These are phyloP conservation scores for Hydrotaea diabolus DNA, from an alignment of 2,888 invertebrate genomes.

Conservation along the genomic window DNA sequence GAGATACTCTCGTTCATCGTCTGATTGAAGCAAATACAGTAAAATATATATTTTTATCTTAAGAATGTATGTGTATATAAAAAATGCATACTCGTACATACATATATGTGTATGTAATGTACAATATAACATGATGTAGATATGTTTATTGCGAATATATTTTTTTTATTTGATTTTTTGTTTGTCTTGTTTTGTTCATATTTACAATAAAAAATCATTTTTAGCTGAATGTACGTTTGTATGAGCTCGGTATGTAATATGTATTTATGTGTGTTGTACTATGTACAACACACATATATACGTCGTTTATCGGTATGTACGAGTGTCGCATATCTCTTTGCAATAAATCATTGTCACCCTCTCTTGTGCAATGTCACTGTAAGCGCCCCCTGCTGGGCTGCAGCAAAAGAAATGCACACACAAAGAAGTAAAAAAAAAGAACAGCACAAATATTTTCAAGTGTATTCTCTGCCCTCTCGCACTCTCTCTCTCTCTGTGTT, in stretches of 20 bases:
- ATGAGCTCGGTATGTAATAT: background rate
- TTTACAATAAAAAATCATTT: slow-evolving; percentile 58
- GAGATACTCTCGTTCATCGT: background rate
- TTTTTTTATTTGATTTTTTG: slow-evolving; percentile 29
- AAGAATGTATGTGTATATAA: background rate
- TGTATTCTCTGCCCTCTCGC: slow-evolving; percentile 49
- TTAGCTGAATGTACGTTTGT: slow-evolving; percentile 13
- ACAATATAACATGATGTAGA: slow-evolving; percentile 30
- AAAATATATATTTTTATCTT: no score
- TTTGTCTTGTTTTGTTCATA: slow-evolving; percentile 36
- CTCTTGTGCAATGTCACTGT: slow-evolving; percentile 77
- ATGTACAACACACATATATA: background rate
- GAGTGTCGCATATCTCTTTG: slow-evolving; percentile 77
- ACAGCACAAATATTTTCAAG: slow-evolving; percentile 42
- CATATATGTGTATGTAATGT: slow-evolving; percentile 12
- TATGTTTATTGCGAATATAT: slow-evolving; percentile 14
- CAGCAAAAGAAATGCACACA: slow-evolving; percentile 54
- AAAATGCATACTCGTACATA: background rate
- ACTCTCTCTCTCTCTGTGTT: background rate
- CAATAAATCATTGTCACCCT: slow-evolving; percentile 80
- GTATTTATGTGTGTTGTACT: background rate
- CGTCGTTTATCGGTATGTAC: slow-evolving; percentile 20
- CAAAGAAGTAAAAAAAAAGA: background rate
- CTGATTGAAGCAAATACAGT: background rate
- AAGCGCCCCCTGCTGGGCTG: slow-evolving; percentile 76